A percentile compares a stretch with the other conserved stretches of the same genome.
phyloP scores from a whole-genome alignment of 2,888 invertebrate species.

The Leucania comma region DNA sequence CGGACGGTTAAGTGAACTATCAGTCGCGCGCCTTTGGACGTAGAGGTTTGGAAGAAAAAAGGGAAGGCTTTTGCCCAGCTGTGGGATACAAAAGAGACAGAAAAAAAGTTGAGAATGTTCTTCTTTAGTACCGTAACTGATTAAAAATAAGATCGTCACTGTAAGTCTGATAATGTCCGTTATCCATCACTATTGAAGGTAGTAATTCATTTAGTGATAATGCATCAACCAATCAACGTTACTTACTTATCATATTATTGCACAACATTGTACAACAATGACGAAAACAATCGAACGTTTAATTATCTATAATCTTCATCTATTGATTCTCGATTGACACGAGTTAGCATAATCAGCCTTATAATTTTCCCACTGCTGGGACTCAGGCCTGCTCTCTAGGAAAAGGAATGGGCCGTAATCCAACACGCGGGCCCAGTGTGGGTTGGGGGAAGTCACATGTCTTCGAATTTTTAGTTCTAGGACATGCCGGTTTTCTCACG shows the following conservation, averaged over 20 bases:
- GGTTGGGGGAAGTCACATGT: no score
- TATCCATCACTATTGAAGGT: not conserved
- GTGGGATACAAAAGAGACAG: no score
- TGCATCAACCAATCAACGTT: slow-evolving; percentile 6
- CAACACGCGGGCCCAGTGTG: no score
- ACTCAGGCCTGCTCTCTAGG: no score
- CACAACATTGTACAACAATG: slow-evolving; percentile 36
- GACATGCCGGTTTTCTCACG: no score
- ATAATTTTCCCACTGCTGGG: no score
- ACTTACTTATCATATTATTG: slow-evolving; percentile 9
- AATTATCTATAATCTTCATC: not conserved
- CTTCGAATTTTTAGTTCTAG: no score
- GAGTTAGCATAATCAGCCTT: no score
- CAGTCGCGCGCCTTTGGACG: slow-evolving; percentile 72
- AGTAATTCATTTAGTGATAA: slow-evolving; percentile 11
- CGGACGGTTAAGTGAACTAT: slow-evolving; percentile 73
- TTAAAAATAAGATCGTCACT: slow-evolving; percentile 1
- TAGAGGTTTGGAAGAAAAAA: no score
- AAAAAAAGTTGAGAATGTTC: no score
- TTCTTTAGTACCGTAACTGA: not conserved
- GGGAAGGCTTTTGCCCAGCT: no score
- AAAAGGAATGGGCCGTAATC: no score
- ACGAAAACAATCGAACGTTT: slow-evolving; percentile 17
- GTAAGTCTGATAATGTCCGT: slow-evolving; percentile 1
- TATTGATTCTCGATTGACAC: not conserved